phyloP scores from a whole-genome alignment of 2,888 invertebrate genomes.

The Aethes cnicana region DNA sequence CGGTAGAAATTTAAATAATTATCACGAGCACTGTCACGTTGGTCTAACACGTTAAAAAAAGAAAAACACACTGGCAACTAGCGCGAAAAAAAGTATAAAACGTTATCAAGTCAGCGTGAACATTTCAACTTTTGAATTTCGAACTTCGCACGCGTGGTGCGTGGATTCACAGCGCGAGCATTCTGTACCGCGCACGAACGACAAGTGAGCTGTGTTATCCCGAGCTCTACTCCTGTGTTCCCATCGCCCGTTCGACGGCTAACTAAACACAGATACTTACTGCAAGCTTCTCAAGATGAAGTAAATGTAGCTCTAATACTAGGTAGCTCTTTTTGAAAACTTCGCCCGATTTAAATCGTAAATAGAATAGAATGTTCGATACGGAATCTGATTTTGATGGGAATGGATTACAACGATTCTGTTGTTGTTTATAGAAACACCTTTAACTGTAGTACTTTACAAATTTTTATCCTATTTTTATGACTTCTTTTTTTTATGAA shows the following conservation, averaged over 20 bases:
- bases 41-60: slow-evolving; percentile 1
- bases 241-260: slow-evolving; percentile 48
- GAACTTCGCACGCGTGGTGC: slow-evolving; percentile 39
- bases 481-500: too few relatives aligned
- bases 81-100: neutral
- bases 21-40: slow-evolving; percentile 17
- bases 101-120: slow-evolving; percentile 50
- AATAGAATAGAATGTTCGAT: too few relatives aligned
- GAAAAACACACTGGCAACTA: slow-evolving; percentile 6
- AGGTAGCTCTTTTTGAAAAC: too few relatives aligned
- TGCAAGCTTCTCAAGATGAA: too few relatives aligned
- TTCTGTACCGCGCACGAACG: slow-evolving; percentile 50
- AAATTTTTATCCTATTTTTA: too few relatives aligned
- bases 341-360: too few relatives aligned
- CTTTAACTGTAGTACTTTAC: too few relatives aligned
- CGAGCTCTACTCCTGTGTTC: slow-evolving; percentile 1
- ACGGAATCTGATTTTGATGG: too few relatives aligned
- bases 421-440: too few relatives aligned
- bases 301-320: too few relatives aligned
- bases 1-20: slow-evolving; percentile 29
- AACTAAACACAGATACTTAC: slow-evolving; percentile 59
- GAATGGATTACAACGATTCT: too few relatives aligned
- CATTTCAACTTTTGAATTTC: slow-evolving; percentile 45
- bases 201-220: slow-evolving; percentile 50
- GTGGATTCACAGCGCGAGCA: slow-evolving; percentile 50